These are phyloP conservation scores for Anniella stebbinsi DNA, from an alignment of 2,797 vertebrate genomes.

Conservation along the genomic window DNA sequence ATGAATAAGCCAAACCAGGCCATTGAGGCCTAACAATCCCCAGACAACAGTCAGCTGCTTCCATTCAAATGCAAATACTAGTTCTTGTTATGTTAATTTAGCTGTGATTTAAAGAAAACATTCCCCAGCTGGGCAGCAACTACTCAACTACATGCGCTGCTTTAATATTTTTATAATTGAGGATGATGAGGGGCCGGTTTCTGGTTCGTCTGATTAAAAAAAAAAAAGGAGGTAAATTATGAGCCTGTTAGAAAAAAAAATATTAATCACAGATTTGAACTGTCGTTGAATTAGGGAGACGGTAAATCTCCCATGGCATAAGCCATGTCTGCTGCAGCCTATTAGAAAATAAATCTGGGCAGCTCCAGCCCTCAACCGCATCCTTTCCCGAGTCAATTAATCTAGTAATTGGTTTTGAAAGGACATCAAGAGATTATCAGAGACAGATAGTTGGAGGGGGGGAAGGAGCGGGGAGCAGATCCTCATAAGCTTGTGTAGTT, in stretches of 20 bases:
- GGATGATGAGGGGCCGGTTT: conserved; percentile 72
- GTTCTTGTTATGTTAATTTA: conserved; percentile 76
- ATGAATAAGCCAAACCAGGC: neutral
- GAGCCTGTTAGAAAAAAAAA: conserved; percentile 64
- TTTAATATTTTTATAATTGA: conserved; percentile 78
- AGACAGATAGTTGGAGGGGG: conserved; percentile 29
- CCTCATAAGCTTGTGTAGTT: neutral
- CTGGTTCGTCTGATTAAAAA: conserved; percentile 72
- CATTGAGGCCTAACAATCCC: neutral
- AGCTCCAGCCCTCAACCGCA: conserved; percentile 51
- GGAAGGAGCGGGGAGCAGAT: neutral
- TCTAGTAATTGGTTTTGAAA: conserved; percentile 78
- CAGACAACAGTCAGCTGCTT: conserved; percentile 51
- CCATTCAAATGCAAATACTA: conserved; percentile 63
- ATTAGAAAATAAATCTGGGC: conserved; percentile 72
- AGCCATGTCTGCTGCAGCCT: conserved; percentile 52
- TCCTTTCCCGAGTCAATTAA: conserved; percentile 74
- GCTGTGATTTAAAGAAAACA: conserved; percentile 70
- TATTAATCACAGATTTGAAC: conserved; percentile 78
- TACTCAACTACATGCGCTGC: neutral
- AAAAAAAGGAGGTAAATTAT: conserved; percentile 71
- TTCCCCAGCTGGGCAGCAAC: conserved; percentile 31
- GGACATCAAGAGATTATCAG: conserved; percentile 66
- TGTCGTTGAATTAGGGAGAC: conserved; percentile 67
- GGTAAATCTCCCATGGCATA: conserved; percentile 73